Conservation (phyloP, 2,797 vertebrate species). For the Etheostoma perlongum region DNA sequence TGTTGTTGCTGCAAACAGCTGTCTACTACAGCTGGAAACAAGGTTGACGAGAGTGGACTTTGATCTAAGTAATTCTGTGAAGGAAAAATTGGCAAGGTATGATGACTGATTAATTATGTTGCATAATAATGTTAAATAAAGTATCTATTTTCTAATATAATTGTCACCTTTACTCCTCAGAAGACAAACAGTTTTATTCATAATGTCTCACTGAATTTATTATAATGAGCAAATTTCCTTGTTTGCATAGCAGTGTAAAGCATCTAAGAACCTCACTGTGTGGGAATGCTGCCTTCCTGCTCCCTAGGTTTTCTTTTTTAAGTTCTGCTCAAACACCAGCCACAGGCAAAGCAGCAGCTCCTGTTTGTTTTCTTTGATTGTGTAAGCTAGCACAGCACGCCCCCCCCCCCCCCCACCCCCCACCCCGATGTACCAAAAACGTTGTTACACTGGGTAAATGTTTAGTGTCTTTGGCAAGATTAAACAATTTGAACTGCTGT, state of each 20-base stretch:
- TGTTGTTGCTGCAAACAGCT: slow-evolving; percentile 8
- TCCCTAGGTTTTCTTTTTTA: slow-evolving; percentile 52
- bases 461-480: slow-evolving; percentile 47
- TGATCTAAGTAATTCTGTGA: slow-evolving; percentile 6
- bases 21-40: slow-evolving; percentile 18
- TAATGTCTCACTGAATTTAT: slow-evolving; percentile 17
- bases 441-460: slow-evolving; percentile 43
- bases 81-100: not conserved
- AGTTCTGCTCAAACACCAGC: slow-evolving; percentile 65
- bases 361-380: slow-evolving; percentile 76
- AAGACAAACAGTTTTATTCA: not conserved
- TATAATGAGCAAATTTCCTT: slow-evolving; percentile 33
- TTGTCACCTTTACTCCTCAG: not conserved
- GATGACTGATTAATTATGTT: not conserved
- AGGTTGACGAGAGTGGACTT: not conserved
- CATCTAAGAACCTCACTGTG: slow-evolving; percentile 45
- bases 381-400: slow-evolving; percentile 42
- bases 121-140: not conserved
- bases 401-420: slow-evolving; percentile 12
- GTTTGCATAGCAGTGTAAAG: slow-evolving; percentile 31
- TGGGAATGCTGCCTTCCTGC: slow-evolving; percentile 41
- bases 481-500: slow-evolving; percentile 25
- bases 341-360: slow-evolving; percentile 70
- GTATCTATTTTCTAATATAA: not conserved
- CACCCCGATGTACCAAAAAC: slow-evolving; percentile 36